Percentiles rank a stretch among this genome's conserved stretches.
Evolutionary conservation across 2,113 vertebrate species (phyloP).

Genomic region (Nothocercus nigrocapillus): DNA sequence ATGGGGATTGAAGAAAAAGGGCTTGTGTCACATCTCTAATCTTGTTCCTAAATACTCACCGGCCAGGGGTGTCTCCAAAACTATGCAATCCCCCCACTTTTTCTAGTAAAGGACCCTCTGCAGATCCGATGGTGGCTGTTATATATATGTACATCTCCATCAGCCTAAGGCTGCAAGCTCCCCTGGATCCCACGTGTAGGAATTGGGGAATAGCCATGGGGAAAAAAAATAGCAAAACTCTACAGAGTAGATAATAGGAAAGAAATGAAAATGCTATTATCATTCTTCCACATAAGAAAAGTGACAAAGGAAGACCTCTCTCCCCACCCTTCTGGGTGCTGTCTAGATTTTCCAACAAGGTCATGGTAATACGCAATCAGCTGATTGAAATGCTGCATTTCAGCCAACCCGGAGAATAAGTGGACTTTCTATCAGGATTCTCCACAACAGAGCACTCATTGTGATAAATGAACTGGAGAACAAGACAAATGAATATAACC

Average conservation of each 20-base stretch:
- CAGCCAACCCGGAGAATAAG: constrained; percentile 56
- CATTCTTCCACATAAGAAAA: constrained; percentile 32
- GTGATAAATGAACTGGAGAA: constrained; percentile 73
- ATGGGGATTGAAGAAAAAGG: background rate
- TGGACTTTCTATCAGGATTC: constrained; percentile 57
- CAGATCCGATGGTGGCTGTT: background rate
- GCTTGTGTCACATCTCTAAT: background rate
- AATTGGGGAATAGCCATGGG: background rate
- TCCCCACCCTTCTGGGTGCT: background rate
- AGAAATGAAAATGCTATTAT: background rate
- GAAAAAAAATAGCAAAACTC: constrained; percentile 3
- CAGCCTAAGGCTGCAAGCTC: background rate
- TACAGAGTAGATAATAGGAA: background rate
- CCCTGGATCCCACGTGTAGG: background rate
- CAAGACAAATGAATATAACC: constrained; percentile 71
- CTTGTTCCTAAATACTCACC: background rate
- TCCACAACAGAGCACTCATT: constrained; percentile 29
- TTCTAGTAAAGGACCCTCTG: background rate
- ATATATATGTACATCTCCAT: background rate
- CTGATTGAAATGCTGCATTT: constrained; percentile 38
- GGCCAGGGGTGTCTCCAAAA: background rate
- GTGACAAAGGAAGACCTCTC: constrained; percentile 42
- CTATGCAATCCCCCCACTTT: background rate
- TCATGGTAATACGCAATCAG: constrained; percentile 41
- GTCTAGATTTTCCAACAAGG: constrained; percentile 55